Base-by-base conservation (phyloP, 2,113 vertebrate species). In the Lagopus leucura region DNA sequence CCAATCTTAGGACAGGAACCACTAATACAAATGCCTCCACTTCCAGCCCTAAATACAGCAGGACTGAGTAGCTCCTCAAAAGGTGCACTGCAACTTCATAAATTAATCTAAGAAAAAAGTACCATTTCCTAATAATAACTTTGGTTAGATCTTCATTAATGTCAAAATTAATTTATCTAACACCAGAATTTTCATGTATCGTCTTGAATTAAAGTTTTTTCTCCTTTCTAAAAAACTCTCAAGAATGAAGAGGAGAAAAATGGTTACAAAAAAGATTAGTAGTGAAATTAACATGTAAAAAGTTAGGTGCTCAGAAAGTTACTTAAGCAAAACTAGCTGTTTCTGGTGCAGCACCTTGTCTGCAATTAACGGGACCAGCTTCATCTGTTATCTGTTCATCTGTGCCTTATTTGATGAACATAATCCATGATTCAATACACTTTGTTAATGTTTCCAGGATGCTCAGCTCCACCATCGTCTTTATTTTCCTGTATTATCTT, bases 81-180 rank as follows among this genome's bases (percentile, higher is more conserved):
- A 0, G 20, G 42, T 32, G 19, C 4, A 60, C 4, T 50, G 32
- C 4, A 88, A 55, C 1, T 1, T 48, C 3, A 12, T 4, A 8
- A 22, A 22, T n/a, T 58, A 66, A 63, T 63, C 32, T 17, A 50
- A 85, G n/a, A 40, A 50, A 63, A 84, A 89, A 82, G 11, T 42
- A 57, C 52, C 6, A 4, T 25, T 70, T 6, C 19, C 8, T 21
- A 82, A 13, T 5, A 36, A 64, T 4, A 61, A 65, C n/a, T 72
- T 43, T 4, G 87, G 75, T 13, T 48, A 81, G 50, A 10, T 7
- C 24, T 58, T 63, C 52, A 13, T 25, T 28, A 22, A 71, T 77
- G 47, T 60, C 19, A 86, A 28, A 54, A 54, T 16, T 30, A 55
- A 55, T 18, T 50, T 66, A 57, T 19, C 22, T 28, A 22, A 71